Evolutionary conservation across 2,113 vertebrate species (phyloP).

Genomic region (Indri indri): DNA sequence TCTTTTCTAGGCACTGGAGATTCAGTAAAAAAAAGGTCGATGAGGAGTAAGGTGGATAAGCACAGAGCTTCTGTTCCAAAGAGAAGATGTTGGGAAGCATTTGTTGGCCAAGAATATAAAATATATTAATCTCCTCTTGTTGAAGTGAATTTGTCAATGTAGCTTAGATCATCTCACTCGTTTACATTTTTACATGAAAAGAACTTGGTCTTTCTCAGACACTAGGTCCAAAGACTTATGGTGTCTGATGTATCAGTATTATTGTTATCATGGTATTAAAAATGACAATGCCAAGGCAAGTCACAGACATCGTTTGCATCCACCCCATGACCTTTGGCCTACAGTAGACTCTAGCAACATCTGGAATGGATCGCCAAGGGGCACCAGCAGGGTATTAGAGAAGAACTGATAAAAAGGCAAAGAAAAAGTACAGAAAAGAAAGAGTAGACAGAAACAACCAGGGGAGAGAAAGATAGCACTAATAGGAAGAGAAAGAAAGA

Average conservation of each 20-base stretch:
- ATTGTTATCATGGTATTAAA: background rate
- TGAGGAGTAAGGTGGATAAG: background rate
- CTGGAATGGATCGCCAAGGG: background rate
- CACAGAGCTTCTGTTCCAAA: background rate
- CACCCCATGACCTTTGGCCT: background rate
- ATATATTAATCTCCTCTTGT: background rate
- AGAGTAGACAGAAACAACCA: background rate
- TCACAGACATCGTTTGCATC: background rate
- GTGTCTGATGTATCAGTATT: background rate
- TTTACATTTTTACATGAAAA: background rate
- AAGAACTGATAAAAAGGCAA: background rate
- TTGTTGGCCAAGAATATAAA: background rate
- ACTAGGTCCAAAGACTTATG: background rate
- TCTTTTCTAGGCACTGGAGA: background rate
- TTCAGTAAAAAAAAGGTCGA: background rate
- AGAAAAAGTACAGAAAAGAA: background rate
- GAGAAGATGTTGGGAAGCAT: background rate
- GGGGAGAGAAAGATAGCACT: background rate
- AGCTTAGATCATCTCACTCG: background rate
- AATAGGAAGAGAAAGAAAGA: background rate
- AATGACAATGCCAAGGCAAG: background rate
- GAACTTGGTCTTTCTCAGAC: background rate
- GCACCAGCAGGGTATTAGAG: background rate
- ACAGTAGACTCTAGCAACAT: background rate
- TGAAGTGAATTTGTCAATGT: slow-evolving; percentile 7